A percentile compares a stretch with the other conserved stretches of the same genome.
These are phyloP conservation scores for Cataglyphis hispanica DNA, from an alignment of 1,140 invertebrate genomes.

Conservation along the genomic window DNA sequence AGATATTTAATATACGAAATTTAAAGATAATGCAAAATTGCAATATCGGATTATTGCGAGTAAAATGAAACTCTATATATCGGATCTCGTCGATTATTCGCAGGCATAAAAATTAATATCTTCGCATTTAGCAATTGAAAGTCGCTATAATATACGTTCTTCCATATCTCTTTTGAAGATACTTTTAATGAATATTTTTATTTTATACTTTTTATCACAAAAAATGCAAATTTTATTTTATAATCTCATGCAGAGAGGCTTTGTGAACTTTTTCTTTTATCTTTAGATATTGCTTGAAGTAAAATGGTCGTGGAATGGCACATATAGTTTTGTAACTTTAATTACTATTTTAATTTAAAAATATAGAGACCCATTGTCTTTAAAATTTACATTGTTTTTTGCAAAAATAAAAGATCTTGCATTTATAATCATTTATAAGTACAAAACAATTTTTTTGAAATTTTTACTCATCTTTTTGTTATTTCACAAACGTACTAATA, in stretches of 20 bases:
- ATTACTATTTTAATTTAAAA: background rate
- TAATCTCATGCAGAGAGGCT: background rate
- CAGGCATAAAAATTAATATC: background rate
- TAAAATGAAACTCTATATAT: background rate
- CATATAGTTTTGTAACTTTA: background rate
- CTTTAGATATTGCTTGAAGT: background rate
- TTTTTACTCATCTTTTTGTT: background rate
- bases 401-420: slow-evolving; percentile 8
- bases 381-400: background rate
- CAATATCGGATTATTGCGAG: background rate
- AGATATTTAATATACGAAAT: background rate
- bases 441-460: background rate
- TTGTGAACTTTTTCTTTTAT: background rate
- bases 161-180: background rate
- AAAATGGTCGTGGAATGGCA: background rate
- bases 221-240: background rate
- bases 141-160: background rate
- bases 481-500: background rate
- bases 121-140: background rate
- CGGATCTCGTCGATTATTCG: background rate
- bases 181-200: slow-evolving; percentile 9
- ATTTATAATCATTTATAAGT: background rate
- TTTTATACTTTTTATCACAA: background rate
- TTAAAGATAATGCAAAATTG: slow-evolving; percentile 4
- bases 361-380: background rate